A percentile compares a stretch with the other conserved stretches of the same genome.
These are phyloP conservation scores for Zygaena filipendulae DNA, from an alignment of 2,888 invertebrate species.

Conservation along the genomic window DNA sequence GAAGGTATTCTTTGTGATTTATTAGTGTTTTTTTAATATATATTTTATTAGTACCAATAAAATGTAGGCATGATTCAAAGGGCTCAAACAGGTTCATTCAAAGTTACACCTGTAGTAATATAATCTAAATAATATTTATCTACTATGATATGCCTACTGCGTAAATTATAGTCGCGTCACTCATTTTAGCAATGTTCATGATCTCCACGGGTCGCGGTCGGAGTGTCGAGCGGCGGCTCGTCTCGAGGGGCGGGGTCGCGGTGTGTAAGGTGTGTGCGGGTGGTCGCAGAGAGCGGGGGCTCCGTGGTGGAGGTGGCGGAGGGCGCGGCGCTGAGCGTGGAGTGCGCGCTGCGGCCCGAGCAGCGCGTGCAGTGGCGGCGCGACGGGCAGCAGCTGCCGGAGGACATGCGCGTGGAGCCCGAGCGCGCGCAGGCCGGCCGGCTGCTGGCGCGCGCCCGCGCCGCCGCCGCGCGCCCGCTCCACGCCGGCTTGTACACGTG, in stretches of 20 bases:
- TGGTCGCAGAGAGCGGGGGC: conserved; percentile 9
- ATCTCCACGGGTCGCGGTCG: too few species aligned
- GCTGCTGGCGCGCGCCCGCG: conserved; percentile 30
- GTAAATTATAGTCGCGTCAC: too few species aligned
- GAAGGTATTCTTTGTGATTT: too few species aligned
- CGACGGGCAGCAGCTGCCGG: conserved; percentile 31
- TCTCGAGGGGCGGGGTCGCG: conserved; percentile 5
- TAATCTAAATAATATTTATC: background rate
- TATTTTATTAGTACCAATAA: too few species aligned
- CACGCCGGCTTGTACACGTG: conserved; percentile 45
- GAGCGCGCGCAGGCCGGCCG: conserved; percentile 20
- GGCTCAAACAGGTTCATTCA: too few species aligned
- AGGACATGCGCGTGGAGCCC: conserved; percentile 24
- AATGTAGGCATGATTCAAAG: too few species aligned
- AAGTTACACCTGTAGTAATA: too few species aligned
- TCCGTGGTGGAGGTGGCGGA: conserved; percentile 27
- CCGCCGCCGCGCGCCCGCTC: conserved; percentile 26
- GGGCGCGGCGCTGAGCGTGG: conserved; percentile 44
- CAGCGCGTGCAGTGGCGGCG: conserved; percentile 22
- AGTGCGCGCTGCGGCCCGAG: conserved; percentile 41
- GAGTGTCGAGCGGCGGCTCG: conserved; percentile 1
- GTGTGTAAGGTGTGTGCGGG: conserved; percentile 7
- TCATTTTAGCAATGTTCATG: too few species aligned
- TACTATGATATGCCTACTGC: too few species aligned
- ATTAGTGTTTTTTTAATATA: too few species aligned